Evolutionary conservation across 2,797 vertebrate species (phyloP), one percentile per base, ranked within the genome.

Genomic region (Scolopax bukidnonensis): DNA sequence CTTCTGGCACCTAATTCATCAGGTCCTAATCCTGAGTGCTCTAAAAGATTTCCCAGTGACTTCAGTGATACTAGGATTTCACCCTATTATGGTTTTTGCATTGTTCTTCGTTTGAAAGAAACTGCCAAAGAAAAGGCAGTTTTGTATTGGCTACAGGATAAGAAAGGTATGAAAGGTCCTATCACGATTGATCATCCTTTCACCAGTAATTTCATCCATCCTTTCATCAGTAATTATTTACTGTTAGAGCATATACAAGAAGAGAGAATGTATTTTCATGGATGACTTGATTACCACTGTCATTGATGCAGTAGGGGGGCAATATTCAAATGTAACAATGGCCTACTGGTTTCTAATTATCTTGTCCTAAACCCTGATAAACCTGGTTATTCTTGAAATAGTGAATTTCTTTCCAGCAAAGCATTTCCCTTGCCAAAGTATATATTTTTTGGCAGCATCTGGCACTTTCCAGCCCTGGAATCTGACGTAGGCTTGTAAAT

Each of bases 401-500:
- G 86, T 79, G 69, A 77, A 93, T 96, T 98, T 98, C 94, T 97
- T 97, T 97, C 90, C 95, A 98, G 96, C 94, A 96, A 97, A 98
- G 97, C 97, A 96, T 94, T 98, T 98, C 91, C 93, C 30, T 97
- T 94, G 97, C 98, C 98, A 98, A 97, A 95, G 95, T 88, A 95
- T 97, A 97, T 96, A 97, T 96, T 95, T 97, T 94, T 97, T 98
- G 98, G 98, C 97, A 97, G 87, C n/a, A 77, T 94, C 77, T 95
- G 88, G 90, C 90, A 96, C 88, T 95, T 98, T 97, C 95, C 97
- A 98, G 89, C 50, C 83, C 91, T 98, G 98, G 97, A 98, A 97
- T 97, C 96, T 98, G 95, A 98, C 92, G 89, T 97, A 97, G 96
- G 94, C 96, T 97, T 98, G 96, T 96, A 98, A 98, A 98, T 97